Percentiles rank a stretch among this genome's conserved stretches.
Conservation (phyloP, 2,888 invertebrate species). For the Stramonita haemastoma region DNA sequence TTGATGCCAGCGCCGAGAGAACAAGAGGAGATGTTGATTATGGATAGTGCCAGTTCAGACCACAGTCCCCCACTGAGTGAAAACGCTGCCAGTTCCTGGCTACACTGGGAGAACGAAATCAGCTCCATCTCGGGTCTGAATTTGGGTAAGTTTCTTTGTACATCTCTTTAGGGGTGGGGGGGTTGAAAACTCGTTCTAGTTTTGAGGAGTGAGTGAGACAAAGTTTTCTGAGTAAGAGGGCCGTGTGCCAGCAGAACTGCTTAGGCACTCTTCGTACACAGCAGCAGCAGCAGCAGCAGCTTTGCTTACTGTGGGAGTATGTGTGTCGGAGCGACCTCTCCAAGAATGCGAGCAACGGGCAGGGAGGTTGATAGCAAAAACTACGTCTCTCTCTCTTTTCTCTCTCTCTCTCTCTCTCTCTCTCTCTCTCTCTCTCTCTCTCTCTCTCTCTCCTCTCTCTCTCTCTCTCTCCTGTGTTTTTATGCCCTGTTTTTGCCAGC, state of each 20-base stretch:
- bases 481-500: no score
- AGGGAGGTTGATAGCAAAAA: slow-evolving; percentile 19
- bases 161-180: background rate
- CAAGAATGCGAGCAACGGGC: slow-evolving; percentile 29
- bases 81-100: slow-evolving; percentile 63
- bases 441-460: background rate
- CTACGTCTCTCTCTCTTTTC: background rate
- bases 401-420: slow-evolving; percentile 8
- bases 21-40: slow-evolving; percentile 38
- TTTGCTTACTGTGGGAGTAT: background rate
- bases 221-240: background rate
- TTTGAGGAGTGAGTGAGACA: background rate
- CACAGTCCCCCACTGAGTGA: slow-evolving; percentile 67
- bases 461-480: background rate
- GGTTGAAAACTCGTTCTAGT: background rate
- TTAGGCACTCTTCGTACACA: background rate
- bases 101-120: slow-evolving; percentile 63
- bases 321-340: slow-evolving; percentile 23
- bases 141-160: slow-evolving; percentile 51
- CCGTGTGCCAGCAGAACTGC: background rate
- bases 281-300: background rate
- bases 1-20: slow-evolving; percentile 18
- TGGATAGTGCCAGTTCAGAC: slow-evolving; percentile 59
- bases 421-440: no score
- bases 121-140: slow-evolving; percentile 59